Conservation (phyloP, 1,140 invertebrate genomes). For the Apis florea region DNA sequence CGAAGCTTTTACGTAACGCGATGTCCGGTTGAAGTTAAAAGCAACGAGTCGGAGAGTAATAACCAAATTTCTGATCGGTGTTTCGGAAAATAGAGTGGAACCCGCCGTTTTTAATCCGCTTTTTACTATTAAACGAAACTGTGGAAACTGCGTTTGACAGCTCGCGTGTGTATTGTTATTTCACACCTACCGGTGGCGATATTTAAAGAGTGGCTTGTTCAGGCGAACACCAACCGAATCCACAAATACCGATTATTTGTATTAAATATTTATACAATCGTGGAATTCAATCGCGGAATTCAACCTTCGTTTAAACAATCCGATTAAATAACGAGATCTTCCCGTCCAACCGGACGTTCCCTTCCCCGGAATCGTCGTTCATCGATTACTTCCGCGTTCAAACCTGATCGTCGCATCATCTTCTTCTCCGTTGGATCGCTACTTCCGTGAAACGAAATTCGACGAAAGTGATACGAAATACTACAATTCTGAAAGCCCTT, state of each 20-base stretch:
- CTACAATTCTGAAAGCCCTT: too few species aligned
- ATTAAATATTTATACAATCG: conserved; percentile 31
- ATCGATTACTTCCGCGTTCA: too few species aligned
- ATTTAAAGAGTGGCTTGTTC: background rate
- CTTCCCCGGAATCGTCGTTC: too few species aligned
- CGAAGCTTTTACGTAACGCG: too few species aligned
- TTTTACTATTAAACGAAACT: background rate
- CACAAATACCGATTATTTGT: conserved; percentile 28
- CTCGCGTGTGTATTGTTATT: conserved; percentile 19
- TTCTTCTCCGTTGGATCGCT: too few species aligned
- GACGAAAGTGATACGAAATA: too few species aligned
- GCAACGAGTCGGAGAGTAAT: too few species aligned
- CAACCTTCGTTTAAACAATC: background rate
- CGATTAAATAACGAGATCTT: conserved; percentile 5
- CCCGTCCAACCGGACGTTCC: too few species aligned
- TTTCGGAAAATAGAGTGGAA: background rate
- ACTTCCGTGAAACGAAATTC: too few species aligned
- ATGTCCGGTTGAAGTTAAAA: too few species aligned
- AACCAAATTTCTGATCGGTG: background rate
- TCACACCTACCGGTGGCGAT: background rate
- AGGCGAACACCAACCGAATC: background rate
- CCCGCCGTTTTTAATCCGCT: background rate
- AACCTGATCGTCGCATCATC: too few species aligned
- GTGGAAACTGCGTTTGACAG: background rate
- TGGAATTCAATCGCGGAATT: background rate